phyloP scores from a whole-genome alignment of 2,888 invertebrate genomes.

The Cistogaster globosa region DNA sequence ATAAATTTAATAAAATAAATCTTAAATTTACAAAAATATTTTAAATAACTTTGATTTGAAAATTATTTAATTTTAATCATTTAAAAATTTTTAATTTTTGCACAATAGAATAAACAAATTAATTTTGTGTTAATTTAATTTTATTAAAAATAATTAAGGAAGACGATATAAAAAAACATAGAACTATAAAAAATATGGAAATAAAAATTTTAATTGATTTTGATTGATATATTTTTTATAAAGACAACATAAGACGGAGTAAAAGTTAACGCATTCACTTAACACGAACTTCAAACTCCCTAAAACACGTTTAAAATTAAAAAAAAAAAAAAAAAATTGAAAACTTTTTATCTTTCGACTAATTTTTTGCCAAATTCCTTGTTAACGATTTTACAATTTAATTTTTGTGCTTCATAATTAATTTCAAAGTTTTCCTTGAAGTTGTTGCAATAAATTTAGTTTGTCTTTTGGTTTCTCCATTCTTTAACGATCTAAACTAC shows the following conservation, averaged over 20 bases:
- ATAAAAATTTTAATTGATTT: conserved; percentile 65
- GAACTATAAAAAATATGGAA: conserved; percentile 10
- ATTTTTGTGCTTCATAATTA: conserved; percentile 21
- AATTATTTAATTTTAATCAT: conserved; percentile 17
- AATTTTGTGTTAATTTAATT: neutral
- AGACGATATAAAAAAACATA: conserved; percentile 6
- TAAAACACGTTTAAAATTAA: neutral
- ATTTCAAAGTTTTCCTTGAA: conserved; percentile 28
- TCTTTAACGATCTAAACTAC: conserved; percentile 47
- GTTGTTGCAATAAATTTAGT: conserved; percentile 44
- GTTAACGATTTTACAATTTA: conserved; percentile 1
- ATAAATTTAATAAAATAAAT: no score
- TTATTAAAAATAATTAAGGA: conserved; percentile 2
- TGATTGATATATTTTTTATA: conserved; percentile 66
- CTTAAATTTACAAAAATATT: neutral
- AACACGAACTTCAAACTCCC: conserved; percentile 8
- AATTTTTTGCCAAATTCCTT: neutral
- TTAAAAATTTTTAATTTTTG: neutral
- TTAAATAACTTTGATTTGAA: neutral
- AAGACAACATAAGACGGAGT: neutral
- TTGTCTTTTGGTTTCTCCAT: conserved; percentile 51
- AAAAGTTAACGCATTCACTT: neutral
- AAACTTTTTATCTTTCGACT: no score
- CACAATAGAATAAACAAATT: conserved; percentile 7
- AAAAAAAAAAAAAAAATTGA: no score